Evolutionary conservation across 2,113 vertebrate species (phyloP), one percentile per base, ranked within the genome.

Genomic region (Dascyllus trimaculatus): DNA sequence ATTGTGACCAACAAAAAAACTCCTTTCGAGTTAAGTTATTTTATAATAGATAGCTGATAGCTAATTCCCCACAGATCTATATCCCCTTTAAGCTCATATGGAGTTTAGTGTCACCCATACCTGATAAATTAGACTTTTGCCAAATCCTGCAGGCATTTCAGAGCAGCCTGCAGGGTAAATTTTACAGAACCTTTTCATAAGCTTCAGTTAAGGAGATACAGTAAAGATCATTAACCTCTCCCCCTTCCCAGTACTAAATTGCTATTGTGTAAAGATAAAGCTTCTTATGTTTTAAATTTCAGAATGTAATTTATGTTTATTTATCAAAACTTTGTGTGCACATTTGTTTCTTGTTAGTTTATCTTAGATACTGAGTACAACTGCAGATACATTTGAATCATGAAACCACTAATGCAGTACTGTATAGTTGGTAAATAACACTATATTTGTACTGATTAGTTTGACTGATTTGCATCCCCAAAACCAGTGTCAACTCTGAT

Each of bases 401-500:
- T 48, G 5, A 62, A 58, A 61, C 25, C 24, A 29, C 22, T 40
- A 38, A 57, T 26, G 11, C 13, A 32, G 13, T 53, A 15, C 22
- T 18, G 11, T 45, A 13, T 71, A 21, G 70, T 60, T 0, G 19
- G 46, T 49, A 49, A 19, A 75, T 53, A 13, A 38, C 38, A 19
- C 15, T 46, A 19, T 15, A 51, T 19, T 21, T 32, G 18, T 25
- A 14, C 6, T 40, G 1, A 25, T 45, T 22, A 18, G 9, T 54
- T 9, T 22, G 21, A 26, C 54, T 67, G 1, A 22, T 7, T 54
- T 49, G 69, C 68, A 21, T 62, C 25, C 11, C 43, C 74, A 60
- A 62, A 46, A 71, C 8, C 81, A 96, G 95, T 80, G 83, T 96
- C 79, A 96, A 95, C 88, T 96, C 96, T 2, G 98, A 99, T 56